Evolutionary conservation across 2,797 vertebrate species (phyloP).

Genomic region (Rhabdomys pumilio): DNA sequence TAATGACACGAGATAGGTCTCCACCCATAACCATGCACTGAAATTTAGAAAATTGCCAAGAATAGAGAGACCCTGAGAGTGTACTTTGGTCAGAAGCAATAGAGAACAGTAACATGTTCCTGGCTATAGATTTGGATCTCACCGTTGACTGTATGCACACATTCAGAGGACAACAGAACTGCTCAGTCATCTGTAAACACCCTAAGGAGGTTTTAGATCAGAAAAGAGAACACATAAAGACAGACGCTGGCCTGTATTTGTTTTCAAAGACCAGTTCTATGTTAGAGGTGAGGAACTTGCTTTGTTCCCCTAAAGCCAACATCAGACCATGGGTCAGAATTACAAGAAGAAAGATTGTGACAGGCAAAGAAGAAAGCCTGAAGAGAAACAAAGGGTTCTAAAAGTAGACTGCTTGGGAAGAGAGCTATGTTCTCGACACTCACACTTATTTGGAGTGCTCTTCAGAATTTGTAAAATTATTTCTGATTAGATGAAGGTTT

Average conservation of each 20-base stretch:
- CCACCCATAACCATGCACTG: too few relatives aligned
- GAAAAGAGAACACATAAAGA: background rate
- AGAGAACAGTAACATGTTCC: background rate
- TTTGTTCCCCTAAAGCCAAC: background rate
- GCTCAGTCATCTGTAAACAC: background rate
- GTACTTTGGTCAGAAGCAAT: background rate
- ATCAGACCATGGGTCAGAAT: background rate
- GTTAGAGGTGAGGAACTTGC: background rate
- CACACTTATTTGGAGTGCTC: background rate
- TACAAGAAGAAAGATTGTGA: background rate
- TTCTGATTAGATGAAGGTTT: background rate
- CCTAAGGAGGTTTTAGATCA: background rate
- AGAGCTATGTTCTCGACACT: background rate
- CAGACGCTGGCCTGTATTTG: too few relatives aligned
- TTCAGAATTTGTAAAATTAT: background rate
- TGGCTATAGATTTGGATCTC: background rate
- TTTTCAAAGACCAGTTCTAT: background rate
- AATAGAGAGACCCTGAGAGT: background rate
- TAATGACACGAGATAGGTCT: background rate
- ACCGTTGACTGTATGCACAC: background rate
- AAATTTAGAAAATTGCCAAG: background rate
- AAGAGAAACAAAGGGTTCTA: background rate
- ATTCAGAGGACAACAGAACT: background rate
- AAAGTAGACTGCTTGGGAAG: background rate
- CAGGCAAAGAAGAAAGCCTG: background rate